Percentiles rank a stretch among this genome's conserved stretches.
Conservation (phyloP, 2,888 invertebrate genomes). For the Nephrocerus scutellatus region DNA sequence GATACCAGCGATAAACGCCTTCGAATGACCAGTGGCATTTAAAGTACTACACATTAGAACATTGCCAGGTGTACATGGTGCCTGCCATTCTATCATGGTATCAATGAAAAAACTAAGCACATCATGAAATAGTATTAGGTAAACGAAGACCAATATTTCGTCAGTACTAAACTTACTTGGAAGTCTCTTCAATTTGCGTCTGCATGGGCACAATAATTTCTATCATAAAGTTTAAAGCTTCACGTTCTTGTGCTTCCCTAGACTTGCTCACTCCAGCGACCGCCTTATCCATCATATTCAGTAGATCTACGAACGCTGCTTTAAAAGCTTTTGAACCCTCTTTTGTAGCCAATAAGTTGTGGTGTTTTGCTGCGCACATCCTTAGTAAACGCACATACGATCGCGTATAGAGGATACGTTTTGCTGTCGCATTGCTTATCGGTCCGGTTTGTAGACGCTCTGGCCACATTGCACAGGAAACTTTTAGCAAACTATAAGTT, state of each 20-base stretch:
- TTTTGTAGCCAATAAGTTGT: slow-evolving; percentile 37
- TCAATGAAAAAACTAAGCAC: slow-evolving; percentile 38
- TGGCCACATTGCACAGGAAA: slow-evolving; percentile 36
- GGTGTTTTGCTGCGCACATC: slow-evolving; percentile 39
- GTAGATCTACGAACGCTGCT: slow-evolving; percentile 32
- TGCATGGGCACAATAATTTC: slow-evolving; percentile 43
- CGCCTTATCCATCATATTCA: slow-evolving; percentile 34
- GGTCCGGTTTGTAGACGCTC: slow-evolving; percentile 24
- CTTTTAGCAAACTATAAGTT: slow-evolving; percentile 31
- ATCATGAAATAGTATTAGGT: not conserved
- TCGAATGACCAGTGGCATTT: slow-evolving; percentile 40
- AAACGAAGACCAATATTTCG: not conserved
- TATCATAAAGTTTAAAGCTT: slow-evolving; percentile 40
- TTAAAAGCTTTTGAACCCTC: slow-evolving; percentile 37
- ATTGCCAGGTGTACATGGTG: slow-evolving; percentile 33
- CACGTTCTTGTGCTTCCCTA: slow-evolving; percentile 34
- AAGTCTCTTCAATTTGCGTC: slow-evolving; percentile 40
- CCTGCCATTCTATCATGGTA: slow-evolving; percentile 41
- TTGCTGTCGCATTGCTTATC: slow-evolving; percentile 34
- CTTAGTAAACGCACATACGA: slow-evolving; percentile 39
- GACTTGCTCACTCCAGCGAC: slow-evolving; percentile 28
- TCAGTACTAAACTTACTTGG: slow-evolving; percentile 31
- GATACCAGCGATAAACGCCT: slow-evolving; percentile 35
- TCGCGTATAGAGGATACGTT: slow-evolving; percentile 44
- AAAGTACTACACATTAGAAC: slow-evolving; percentile 35